Evolutionary conservation across 2,113 vertebrate species (phyloP), one percentile per base, ranked within the genome.

Genomic region (Ariopsis seemanni): DNA sequence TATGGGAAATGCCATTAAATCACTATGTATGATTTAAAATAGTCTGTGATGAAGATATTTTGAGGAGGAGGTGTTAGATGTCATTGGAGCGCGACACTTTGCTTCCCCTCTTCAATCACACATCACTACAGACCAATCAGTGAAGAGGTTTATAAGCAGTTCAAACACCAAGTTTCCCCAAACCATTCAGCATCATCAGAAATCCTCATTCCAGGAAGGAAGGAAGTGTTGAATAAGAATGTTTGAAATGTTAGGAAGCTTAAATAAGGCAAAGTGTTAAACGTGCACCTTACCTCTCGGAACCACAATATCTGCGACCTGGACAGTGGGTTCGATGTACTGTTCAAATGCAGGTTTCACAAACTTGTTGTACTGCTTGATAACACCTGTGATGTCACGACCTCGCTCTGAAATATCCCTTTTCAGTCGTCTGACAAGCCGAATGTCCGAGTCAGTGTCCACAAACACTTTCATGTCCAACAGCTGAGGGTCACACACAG

Each of bases 401-500:
- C 97, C 97, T 0, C 97, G 96, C 7, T 96, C 96, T 2, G 96
- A 95, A 82, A 97, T 96, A 93, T 98, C 97, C 2, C 97, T 95
- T 88, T 97, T 97, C 93, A 98, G 93, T 86, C 97, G 93, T 57
- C 97, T 96, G 84, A 97, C 95, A 81, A 98, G 94, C 0, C 97
- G 96, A 92, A 98, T 97, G 93, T 98, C 97, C 0, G 97, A 98
- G 85, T 98, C 97, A 0, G 97, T 97, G 92, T 98, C 97, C 89
- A 98, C 97, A 81, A 98, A 98, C 91, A 98, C 97, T 79, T 98
- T 98, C 97, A 98, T 97, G 93, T 98, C 97, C 93, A 98, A 90
- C 9, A 97, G 94, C 97, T 98, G 89, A 48, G 90, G 87, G 84
- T 84, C 1, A 80, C 12, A 78, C 0, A 63, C 15, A 14, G 4